These are phyloP conservation scores for Manis javanica DNA, from an alignment of 2,797 vertebrate genomes.

Conservation along the genomic window DNA sequence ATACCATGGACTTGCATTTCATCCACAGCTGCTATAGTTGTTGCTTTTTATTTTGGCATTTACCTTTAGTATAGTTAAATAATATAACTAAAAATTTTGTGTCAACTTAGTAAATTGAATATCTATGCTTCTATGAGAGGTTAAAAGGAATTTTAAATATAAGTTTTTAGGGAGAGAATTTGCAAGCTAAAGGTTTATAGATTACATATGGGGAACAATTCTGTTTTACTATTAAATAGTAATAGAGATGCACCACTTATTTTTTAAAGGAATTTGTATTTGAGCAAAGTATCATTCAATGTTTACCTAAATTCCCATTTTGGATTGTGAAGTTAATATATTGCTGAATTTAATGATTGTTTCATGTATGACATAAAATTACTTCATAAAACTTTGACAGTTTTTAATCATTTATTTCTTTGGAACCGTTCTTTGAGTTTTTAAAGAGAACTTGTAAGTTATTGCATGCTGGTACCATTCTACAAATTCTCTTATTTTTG, in stretches of 20 bases:
- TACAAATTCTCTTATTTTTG: constrained; percentile 30
- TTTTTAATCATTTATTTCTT: constrained; percentile 54
- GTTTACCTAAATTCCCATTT: constrained; percentile 39
- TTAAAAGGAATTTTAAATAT: constrained; percentile 43
- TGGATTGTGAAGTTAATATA: constrained; percentile 39
- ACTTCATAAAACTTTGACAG: constrained; percentile 14
- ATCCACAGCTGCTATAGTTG: neutral
- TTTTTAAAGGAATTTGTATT: constrained; percentile 36
- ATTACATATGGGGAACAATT: neutral
- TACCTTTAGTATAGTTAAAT: neutral
- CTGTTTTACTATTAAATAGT: constrained; percentile 53
- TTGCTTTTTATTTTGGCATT: constrained; percentile 39
- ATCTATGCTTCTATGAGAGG: constrained; percentile 9
- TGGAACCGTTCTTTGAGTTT: constrained; percentile 1
- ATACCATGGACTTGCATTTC: neutral
- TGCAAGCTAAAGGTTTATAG: constrained; percentile 36
- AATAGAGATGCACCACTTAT: neutral
- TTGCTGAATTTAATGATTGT: constrained; percentile 55
- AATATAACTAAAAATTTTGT: neutral
- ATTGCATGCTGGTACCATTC: constrained; percentile 6
- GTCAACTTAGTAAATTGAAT: neutral
- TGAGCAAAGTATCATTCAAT: neutral
- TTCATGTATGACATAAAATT: constrained; percentile 3
- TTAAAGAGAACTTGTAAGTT: constrained; percentile 25
- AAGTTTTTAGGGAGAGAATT: neutral